Evolutionary conservation across 2,888 invertebrate species (phyloP).

Genomic region (Halictus quadricinctus): DNA sequence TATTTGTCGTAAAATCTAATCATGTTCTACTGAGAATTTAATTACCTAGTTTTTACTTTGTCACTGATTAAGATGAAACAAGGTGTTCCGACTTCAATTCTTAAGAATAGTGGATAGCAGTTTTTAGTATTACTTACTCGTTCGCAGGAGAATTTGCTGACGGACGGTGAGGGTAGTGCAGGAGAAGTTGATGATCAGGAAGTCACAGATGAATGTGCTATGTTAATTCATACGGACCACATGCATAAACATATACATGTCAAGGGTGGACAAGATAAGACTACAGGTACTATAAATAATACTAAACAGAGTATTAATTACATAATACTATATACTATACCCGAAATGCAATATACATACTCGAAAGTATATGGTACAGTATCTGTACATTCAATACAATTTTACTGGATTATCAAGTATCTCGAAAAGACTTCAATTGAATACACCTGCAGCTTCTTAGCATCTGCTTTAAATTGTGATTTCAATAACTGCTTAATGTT

Average conservation of each 20-base stretch:
- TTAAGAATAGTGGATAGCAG: conserved; percentile 19
- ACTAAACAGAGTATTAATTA: conserved; percentile 34
- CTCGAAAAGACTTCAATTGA: conserved; percentile 22
- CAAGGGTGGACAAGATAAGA: conserved; percentile 77
- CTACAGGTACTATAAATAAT: conserved; percentile 72
- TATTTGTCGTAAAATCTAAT: conserved; percentile 11
- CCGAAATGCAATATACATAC: conserved; percentile 16
- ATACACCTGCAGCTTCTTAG: conserved; percentile 48
- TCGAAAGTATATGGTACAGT: conserved; percentile 20
- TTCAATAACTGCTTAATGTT: conserved; percentile 41
- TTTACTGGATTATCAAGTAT: conserved; percentile 35
- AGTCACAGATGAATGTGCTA: conserved; percentile 89
- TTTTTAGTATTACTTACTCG: conserved; percentile 59
- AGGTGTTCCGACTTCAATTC: conserved; percentile 1
- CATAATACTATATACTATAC: conserved; percentile 26
- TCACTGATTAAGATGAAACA: not conserved
- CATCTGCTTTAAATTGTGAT: conserved; percentile 45
- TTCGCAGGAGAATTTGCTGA: conserved; percentile 84
- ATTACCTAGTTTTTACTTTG: conserved; percentile 9
- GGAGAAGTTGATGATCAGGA: conserved; percentile 85
- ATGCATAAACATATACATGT: conserved; percentile 78
- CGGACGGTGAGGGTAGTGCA: conserved; percentile 85
- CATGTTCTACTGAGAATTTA: conserved; percentile 15
- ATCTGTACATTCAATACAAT: conserved; percentile 26
- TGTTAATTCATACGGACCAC: conserved; percentile 85